Conservation (phyloP, 1,140 invertebrate species). For the Papilio machaon region DNA sequence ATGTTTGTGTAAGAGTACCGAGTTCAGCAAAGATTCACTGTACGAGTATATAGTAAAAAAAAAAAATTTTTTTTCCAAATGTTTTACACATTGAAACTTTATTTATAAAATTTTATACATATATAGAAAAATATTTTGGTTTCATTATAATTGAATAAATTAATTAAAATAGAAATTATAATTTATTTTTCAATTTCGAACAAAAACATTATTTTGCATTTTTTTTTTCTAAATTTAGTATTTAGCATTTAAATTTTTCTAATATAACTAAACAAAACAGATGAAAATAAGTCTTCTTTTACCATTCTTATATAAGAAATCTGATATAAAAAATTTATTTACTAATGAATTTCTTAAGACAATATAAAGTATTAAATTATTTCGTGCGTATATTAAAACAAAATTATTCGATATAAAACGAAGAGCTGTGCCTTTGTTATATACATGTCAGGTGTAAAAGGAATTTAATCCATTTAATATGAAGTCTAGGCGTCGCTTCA, state of each 20-base stretch:
- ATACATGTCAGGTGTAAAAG: slow-evolving; percentile 10
- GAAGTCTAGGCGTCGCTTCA: not conserved
- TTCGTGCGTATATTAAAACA: slow-evolving; percentile 2
- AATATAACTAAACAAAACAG: not conserved
- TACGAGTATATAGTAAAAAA: not conserved
- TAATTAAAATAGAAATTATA: too few relatives aligned
- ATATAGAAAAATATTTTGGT: too few relatives aligned
- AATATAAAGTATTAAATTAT: not conserved
- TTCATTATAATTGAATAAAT: too few relatives aligned
- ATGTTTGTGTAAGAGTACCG: slow-evolving; percentile 6
- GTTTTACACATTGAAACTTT: too few relatives aligned
- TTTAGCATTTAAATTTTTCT: too few relatives aligned
- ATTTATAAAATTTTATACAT: too few relatives aligned
- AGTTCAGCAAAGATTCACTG: not conserved
- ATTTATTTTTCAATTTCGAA: too few relatives aligned
- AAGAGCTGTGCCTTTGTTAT: not conserved
- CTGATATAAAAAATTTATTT: not conserved
- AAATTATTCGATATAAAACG: not conserved
- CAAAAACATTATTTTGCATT: too few relatives aligned
- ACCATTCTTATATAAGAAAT: not conserved
- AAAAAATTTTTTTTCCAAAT: too few relatives aligned
- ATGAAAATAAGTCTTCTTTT: too few relatives aligned
- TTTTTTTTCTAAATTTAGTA: too few relatives aligned
- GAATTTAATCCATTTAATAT: not conserved
- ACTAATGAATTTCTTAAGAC: not conserved